A percentile compares a stretch with the other conserved stretches of the same genome.
These are phyloP conservation scores for Macheiramphus alcinus DNA, from an alignment of 2,113 vertebrate genomes.

Conservation along the genomic window DNA sequence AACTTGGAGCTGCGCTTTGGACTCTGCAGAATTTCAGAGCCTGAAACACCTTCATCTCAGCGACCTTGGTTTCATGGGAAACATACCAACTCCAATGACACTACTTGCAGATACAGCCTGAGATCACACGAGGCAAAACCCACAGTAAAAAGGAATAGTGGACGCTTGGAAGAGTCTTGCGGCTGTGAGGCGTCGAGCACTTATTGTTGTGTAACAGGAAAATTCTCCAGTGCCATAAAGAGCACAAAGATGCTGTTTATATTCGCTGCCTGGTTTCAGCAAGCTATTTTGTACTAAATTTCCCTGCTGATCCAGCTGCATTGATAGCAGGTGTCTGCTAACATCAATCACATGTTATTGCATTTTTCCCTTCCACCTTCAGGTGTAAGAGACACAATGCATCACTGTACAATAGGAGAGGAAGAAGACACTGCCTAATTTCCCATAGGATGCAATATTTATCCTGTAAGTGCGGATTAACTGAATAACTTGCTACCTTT, in stretches of 20 bases:
- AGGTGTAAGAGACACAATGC: neutral
- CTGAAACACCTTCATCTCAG: neutral
- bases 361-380: neutral
- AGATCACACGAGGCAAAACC: neutral
- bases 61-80: neutral
- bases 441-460: conserved; percentile 61
- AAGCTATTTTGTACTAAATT: neutral
- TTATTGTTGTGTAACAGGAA: neutral
- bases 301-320: conserved; percentile 24
- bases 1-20: neutral
- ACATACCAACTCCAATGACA: neutral
- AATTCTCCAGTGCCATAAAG: neutral
- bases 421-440: conserved; percentile 12
- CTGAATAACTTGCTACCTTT: conserved; percentile 61
- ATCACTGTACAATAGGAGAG: neutral
- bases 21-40: neutral
- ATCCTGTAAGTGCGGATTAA: conserved; percentile 54
- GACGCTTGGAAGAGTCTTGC: neutral
- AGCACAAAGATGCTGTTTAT: neutral
- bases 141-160: neutral
- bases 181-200: neutral
- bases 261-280: neutral
- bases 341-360: conserved; percentile 23
- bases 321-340: neutral
- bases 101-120: neutral